Conservation (phyloP, 2,113 vertebrate species). For the Paracanthobrama guichenoti region DNA sequence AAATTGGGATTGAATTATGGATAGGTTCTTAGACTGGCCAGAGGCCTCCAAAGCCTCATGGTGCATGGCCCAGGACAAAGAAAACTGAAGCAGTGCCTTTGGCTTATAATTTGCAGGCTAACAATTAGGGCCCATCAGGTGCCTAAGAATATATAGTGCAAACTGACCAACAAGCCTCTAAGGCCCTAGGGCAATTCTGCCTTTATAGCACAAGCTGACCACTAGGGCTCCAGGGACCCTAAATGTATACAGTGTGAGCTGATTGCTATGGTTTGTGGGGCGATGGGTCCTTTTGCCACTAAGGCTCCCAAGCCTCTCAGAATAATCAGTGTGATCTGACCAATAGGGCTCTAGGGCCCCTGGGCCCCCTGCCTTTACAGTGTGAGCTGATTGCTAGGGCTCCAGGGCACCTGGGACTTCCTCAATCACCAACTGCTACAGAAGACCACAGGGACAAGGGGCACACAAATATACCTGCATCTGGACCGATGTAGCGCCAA, state of each 20-base stretch:
- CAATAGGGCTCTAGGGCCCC: background rate
- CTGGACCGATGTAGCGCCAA: background rate
- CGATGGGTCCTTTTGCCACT: background rate
- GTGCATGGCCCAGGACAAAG: background rate
- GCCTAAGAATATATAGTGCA: background rate
- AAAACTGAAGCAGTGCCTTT: background rate
- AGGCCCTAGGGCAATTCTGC: background rate
- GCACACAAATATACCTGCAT: conserved; percentile 4
- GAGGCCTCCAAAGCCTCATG: background rate
- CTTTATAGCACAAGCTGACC: background rate
- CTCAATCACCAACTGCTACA: conserved; percentile 16
- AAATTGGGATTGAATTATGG: background rate
- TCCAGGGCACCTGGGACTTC: background rate
- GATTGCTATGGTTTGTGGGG: background rate
- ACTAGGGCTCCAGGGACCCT: background rate
- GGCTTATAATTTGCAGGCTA: background rate
- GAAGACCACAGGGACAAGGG: background rate
- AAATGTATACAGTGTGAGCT: background rate
- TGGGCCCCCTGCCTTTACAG: background rate
- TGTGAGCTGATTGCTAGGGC: background rate
- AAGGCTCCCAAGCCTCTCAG: background rate
- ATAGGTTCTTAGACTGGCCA: background rate
- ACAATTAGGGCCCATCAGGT: background rate
- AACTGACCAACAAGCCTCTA: background rate
- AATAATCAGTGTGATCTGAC: background rate